Percentiles rank a stretch among this genome's conserved stretches.
Conservation (phyloP, 1,140 invertebrate genomes). For the Orius laevigatus region DNA sequence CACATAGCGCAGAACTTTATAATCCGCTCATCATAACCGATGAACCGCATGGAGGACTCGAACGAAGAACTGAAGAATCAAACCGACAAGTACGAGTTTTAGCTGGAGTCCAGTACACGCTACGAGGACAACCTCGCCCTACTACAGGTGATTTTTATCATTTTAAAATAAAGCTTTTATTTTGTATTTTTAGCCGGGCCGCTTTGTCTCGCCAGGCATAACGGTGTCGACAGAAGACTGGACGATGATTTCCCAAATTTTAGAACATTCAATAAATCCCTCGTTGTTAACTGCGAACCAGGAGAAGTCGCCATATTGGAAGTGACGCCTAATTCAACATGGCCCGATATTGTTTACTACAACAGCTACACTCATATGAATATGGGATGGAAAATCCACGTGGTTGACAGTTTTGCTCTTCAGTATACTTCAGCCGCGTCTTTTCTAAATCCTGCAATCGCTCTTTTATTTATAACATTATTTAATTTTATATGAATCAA, state of each 20-base stretch:
- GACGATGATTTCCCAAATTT: constrained; percentile 65
- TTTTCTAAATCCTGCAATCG: too few relatives aligned
- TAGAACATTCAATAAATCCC: constrained; percentile 63
- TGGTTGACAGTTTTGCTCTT: constrained; percentile 49
- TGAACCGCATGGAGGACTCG: constrained; percentile 66
- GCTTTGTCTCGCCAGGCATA: constrained; percentile 54
- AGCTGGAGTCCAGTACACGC: constrained; percentile 68
- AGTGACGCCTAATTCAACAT: constrained; percentile 74
- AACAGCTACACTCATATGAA: constrained; percentile 81
- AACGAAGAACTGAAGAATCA: constrained; percentile 49
- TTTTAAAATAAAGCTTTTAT: background rate
- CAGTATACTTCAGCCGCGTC: constrained; percentile 1
- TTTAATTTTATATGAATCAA: too few relatives aligned
- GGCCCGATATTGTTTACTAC: constrained; percentile 87
- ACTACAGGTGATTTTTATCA: constrained; percentile 37
- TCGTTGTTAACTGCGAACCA: constrained; percentile 48
- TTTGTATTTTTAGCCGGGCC: constrained; percentile 42
- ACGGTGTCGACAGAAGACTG: constrained; percentile 48
- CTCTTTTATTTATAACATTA: too few relatives aligned
- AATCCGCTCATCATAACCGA: constrained; percentile 87
- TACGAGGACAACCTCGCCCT: constrained; percentile 57
- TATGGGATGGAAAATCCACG: constrained; percentile 80
- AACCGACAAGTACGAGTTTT: constrained; percentile 59
- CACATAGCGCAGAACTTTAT: constrained; percentile 69
- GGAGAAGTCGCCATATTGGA: constrained; percentile 53